Conservation (phyloP, 2,113 vertebrate species). For the Diphyllodes magnificus region DNA sequence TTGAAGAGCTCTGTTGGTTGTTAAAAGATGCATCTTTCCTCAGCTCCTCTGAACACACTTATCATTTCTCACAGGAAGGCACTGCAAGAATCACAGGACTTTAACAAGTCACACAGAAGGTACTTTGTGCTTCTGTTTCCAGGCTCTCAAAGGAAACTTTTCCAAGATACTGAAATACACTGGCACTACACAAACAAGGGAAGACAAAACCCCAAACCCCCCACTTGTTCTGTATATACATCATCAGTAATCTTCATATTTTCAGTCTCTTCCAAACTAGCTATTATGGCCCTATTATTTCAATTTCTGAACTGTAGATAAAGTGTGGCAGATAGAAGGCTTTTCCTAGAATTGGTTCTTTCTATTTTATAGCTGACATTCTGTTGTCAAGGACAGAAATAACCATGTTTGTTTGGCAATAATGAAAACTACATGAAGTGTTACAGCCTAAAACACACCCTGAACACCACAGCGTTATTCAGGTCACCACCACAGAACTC, state of each 20-base stretch:
- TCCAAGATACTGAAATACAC: neutral
- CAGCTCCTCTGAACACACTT: neutral
- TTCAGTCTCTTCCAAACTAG: neutral
- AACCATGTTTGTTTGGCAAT: neutral
- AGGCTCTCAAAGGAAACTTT: neutral
- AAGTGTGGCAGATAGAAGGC: neutral
- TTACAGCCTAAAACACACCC: neutral
- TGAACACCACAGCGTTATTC: neutral
- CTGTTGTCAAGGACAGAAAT: neutral
- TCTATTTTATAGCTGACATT: neutral
- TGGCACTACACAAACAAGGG: neutral
- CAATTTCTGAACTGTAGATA: neutral
- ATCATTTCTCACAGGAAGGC: neutral
- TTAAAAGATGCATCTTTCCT: neutral
- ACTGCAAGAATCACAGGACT: neutral
- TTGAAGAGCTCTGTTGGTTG: neutral
- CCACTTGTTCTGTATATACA: neutral
- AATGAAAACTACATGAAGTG: neutral
- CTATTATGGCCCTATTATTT: neutral
- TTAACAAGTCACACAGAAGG: neutral
- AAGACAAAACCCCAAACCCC: rapidly evolving
- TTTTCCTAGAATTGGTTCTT: neutral
- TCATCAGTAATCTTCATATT: neutral
- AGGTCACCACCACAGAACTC: neutral
- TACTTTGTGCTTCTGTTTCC: neutral